A percentile compares a stretch with the other conserved stretches of the same genome.
phyloP scores from a whole-genome alignment of 1,140 invertebrate genomes.

The Papilio xuthus region DNA sequence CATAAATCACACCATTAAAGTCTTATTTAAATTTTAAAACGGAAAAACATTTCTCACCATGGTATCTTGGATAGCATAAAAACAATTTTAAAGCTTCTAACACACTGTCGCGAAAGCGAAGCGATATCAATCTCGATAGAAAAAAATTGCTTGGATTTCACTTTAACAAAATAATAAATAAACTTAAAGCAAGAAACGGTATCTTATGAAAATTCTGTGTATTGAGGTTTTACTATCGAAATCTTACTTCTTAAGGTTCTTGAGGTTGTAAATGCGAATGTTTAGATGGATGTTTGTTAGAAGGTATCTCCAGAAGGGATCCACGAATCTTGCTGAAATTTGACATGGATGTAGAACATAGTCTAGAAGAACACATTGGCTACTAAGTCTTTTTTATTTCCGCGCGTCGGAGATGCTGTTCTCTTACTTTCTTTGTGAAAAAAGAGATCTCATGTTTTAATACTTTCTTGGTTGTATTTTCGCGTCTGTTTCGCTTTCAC shows the following conservation, averaged over 20 bases:
- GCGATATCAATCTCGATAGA: background rate
- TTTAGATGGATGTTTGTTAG: too few species aligned
- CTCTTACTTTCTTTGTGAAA: background rate
- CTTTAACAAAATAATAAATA: background rate
- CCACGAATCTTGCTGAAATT: too few species aligned
- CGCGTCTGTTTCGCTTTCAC: background rate
- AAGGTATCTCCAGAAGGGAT: too few species aligned
- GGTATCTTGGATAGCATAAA: constrained; percentile 25
- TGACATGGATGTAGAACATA: too few species aligned
- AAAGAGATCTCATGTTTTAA: too few species aligned
- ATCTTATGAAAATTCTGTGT: background rate
- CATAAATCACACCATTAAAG: background rate
- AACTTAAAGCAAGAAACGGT: background rate
- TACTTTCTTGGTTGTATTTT: background rate
- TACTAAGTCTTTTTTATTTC: too few species aligned
- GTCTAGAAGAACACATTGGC: too few species aligned
- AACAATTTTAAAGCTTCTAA: background rate
- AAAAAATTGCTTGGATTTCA: too few species aligned
- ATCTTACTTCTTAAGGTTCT: too few species aligned
- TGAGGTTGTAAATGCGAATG: too few species aligned
- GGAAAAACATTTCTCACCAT: constrained; percentile 6
- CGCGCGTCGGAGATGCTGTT: background rate
- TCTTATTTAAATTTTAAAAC: constrained; percentile 24
- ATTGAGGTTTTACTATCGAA: background rate
- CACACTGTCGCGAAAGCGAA: background rate